These are phyloP conservation scores for Incurvaria masculella DNA, from an alignment of 2,888 invertebrate species.

Conservation along the genomic window DNA sequence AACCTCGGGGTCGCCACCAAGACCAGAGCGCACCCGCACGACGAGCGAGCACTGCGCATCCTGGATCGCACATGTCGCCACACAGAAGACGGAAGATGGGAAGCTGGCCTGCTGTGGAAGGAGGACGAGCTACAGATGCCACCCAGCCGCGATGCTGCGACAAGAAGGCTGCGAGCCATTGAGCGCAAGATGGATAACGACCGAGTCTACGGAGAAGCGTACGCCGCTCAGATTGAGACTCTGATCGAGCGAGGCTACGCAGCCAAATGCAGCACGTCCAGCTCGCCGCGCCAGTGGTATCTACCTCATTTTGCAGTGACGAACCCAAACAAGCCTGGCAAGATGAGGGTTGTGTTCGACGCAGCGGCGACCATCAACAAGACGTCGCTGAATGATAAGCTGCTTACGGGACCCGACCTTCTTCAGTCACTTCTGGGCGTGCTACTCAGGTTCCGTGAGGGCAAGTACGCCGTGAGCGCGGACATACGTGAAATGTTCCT, in stretches of 20 bases:
- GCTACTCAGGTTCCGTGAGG: constrained; percentile 13
- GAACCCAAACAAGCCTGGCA: constrained; percentile 7
- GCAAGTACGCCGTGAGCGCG: constrained; percentile 10
- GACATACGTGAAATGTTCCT: constrained; percentile 16
- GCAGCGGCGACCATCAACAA: constrained; percentile 2
- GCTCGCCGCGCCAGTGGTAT: not conserved
- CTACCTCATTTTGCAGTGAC: constrained; percentile 7
- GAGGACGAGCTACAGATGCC: not conserved
- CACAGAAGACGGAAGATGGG: not conserved
- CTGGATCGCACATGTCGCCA: not conserved
- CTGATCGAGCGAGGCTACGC: not conserved
- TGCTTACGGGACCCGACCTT: constrained; percentile 16
- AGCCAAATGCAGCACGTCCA: not conserved
- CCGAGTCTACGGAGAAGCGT: not conserved
- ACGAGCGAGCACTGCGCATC: not conserved
- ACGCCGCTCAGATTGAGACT: not conserved
- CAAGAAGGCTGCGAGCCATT: not conserved
- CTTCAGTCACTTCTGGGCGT: constrained; percentile 12
- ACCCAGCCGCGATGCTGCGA: not conserved
- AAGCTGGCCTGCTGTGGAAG: not conserved
- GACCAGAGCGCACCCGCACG: not conserved
- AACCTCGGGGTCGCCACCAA: not conserved
- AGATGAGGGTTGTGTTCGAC: constrained; percentile 7
- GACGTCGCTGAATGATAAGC: constrained; percentile 2
- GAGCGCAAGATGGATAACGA: not conserved